These are phyloP conservation scores for Serilophus lunatus DNA, from an alignment of 2,113 vertebrate genomes.

Conservation along the genomic window DNA sequence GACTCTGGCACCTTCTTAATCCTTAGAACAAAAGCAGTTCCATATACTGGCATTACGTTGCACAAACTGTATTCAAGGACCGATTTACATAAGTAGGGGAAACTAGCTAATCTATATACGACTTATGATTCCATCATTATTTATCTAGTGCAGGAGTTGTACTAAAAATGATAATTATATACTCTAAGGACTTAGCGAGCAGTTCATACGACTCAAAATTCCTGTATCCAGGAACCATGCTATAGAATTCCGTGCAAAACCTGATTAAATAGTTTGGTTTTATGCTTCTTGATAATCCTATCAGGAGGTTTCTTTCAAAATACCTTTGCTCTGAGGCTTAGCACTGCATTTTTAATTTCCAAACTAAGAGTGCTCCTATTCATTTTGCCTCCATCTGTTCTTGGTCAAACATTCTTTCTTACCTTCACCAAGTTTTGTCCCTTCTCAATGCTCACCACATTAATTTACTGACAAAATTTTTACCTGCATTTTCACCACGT, in stretches of 20 bases:
- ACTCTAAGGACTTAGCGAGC: background rate
- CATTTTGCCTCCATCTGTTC: background rate
- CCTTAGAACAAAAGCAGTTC: constrained; percentile 16
- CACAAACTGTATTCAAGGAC: background rate
- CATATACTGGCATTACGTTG: constrained; percentile 13
- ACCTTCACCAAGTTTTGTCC: background rate
- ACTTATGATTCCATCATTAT: background rate
- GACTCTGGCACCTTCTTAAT: constrained; percentile 9
- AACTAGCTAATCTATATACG: background rate
- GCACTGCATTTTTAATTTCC: background rate
- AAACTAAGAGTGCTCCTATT: background rate
- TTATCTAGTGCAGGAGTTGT: background rate
- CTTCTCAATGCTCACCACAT: background rate
- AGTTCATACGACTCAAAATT: background rate
- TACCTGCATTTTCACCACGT: background rate
- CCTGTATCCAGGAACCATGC: background rate
- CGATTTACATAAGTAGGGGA: background rate
- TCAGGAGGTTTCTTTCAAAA: background rate
- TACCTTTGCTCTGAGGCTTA: constrained; percentile 7
- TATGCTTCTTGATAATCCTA: background rate
- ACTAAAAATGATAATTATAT: background rate
- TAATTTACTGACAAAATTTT: background rate
- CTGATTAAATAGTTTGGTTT: background rate
- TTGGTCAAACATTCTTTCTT: background rate
- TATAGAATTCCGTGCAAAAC: constrained; percentile 8